phyloP scores from a whole-genome alignment of 1,140 invertebrate genomes.

The Dendroctonus valens region DNA sequence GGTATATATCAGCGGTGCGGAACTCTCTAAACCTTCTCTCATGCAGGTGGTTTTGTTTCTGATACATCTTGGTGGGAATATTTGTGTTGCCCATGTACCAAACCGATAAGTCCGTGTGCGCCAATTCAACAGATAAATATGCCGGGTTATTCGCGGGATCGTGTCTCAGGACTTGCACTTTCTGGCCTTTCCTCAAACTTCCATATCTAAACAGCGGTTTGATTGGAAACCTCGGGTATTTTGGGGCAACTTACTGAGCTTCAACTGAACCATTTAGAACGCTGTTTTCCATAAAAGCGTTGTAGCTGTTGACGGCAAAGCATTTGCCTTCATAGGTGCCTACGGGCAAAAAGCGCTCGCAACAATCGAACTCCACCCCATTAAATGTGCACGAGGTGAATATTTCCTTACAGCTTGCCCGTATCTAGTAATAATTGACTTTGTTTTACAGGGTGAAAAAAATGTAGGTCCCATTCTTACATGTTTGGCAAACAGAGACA shows the following conservation, averaged over 20 bases:
- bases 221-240: neutral
- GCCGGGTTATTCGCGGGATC: neutral
- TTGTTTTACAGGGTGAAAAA: neutral
- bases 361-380: slow-evolving; percentile 14
- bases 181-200: neutral
- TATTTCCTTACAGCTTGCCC: slow-evolving; percentile 14
- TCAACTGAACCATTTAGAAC: neutral
- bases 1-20: slow-evolving; percentile 1
- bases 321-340: slow-evolving; percentile 18
- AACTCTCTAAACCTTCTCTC: neutral
- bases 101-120: slow-evolving; percentile 8
- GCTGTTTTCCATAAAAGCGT: slow-evolving; percentile 12
- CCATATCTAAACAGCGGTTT: too few relatives aligned
- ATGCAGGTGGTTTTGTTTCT: slow-evolving; percentile 13
- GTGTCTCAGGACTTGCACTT: neutral
- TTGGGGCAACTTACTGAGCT: neutral
- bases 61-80: slow-evolving; percentile 18
- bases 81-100: slow-evolving; percentile 14
- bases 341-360: slow-evolving; percentile 15
- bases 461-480: neutral
- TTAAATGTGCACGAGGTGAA: slow-evolving; percentile 16
- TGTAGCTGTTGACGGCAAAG: slow-evolving; percentile 17
- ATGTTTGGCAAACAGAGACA: too few relatives aligned
- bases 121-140: slow-evolving; percentile 20
- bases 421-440: slow-evolving; percentile 10